Percentiles rank a stretch among this genome's conserved stretches.
Evolutionary conservation across 23 tunicate species (phyloP).

Genomic region (Clavelina lepadiformis): DNA sequence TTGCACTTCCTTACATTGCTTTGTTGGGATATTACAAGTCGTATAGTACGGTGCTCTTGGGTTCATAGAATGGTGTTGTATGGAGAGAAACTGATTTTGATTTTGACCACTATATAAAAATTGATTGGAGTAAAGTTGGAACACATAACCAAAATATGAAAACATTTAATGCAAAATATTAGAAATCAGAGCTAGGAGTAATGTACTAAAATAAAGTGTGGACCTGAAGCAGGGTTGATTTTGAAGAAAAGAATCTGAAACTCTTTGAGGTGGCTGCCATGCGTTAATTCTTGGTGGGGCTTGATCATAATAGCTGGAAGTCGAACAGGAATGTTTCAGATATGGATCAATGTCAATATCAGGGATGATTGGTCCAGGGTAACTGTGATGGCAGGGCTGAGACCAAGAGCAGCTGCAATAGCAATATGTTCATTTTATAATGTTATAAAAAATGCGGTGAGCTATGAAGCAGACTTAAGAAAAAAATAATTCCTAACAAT

Average conservation of each 20-base stretch:
- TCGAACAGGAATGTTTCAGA: conserved; percentile 1
- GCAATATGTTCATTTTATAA: too few species aligned
- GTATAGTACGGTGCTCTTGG: conserved; percentile 4
- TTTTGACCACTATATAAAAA: conserved; percentile 1
- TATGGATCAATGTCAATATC: conserved; percentile 1
- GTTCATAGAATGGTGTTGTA: background rate
- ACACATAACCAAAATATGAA: background rate
- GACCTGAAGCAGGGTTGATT: conserved; percentile 10
- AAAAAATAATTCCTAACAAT: too few species aligned
- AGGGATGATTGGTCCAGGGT: background rate
- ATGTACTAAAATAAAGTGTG: background rate
- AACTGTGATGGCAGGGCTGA: too few species aligned
- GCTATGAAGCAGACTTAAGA: too few species aligned
- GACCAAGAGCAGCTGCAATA: conserved; percentile 7
- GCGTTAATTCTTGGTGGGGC: background rate
- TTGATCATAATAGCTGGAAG: conserved; percentile 2
- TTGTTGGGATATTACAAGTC: conserved; percentile 1
- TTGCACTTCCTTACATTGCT: conserved; percentile 1
- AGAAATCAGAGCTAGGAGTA: background rate
- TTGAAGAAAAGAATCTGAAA: background rate
- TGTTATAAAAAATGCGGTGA: too few species aligned
- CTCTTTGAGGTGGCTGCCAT: conserved; percentile 9
- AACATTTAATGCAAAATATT: background rate
- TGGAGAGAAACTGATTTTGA: conserved; percentile 3
- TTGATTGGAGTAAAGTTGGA: too few species aligned